Evolutionary conservation across 2,113 vertebrate species (phyloP).

Genomic region (Leptobrachium ailaonicum): DNA sequence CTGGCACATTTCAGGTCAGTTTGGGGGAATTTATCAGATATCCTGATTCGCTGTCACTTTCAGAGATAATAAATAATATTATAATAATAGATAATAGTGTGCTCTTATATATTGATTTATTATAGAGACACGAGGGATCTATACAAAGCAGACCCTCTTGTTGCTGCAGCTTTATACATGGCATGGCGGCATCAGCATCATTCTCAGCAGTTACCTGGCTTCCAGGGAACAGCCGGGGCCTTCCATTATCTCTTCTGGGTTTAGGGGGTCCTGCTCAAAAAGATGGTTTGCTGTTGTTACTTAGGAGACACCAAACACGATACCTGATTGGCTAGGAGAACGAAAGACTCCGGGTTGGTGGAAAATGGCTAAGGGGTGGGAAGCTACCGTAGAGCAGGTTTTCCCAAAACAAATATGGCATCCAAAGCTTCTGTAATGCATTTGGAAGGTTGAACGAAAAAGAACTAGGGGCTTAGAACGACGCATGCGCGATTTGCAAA

Average conservation of each 20-base stretch:
- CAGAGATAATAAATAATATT: no score
- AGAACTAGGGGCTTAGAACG: no score
- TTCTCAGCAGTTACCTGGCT: slow-evolving; percentile 20
- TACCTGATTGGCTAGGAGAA: not conserved
- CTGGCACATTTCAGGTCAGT: no score
- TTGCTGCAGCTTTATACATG: no score
- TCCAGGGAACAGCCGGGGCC: slow-evolving; percentile 21
- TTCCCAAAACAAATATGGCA: not conserved
- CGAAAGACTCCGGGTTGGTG: no score
- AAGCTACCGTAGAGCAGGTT: not conserved
- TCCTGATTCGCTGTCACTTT: no score
- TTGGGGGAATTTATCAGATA: no score
- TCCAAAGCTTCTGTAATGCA: not conserved
- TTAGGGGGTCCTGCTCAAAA: not conserved
- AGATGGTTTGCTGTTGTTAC: slow-evolving; percentile 18
- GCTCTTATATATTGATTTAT: no score
- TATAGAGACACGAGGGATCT: no score
- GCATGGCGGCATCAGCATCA: no score
- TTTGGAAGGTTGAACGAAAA: not conserved
- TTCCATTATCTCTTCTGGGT: not conserved
- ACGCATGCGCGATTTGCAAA: not conserved
- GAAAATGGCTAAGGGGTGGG: not conserved
- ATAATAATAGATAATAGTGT: no score
- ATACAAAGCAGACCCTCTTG: no score
- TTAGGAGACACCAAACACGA: slow-evolving; percentile 20